Evolutionary conservation across 2,888 invertebrate genomes (phyloP).

Genomic region (Rutpela maculata): DNA sequence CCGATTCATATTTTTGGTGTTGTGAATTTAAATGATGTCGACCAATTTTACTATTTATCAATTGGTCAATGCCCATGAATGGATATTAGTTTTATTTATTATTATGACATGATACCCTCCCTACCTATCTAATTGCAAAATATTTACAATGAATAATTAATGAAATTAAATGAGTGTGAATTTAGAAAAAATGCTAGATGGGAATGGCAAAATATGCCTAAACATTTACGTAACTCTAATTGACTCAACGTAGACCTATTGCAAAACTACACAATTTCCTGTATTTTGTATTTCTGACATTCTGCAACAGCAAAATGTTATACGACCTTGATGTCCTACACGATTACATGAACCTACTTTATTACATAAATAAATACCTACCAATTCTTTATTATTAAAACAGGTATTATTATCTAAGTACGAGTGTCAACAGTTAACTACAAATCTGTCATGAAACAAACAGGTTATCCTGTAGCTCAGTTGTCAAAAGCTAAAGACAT

Average conservation of each 20-base stretch:
- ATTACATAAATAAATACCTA: slow-evolving; percentile 54
- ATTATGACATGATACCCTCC: no score
- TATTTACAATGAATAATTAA: background rate
- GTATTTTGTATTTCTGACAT: slow-evolving; percentile 60
- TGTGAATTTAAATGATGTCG: no score
- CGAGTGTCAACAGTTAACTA: slow-evolving; percentile 39
- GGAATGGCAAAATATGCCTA: slow-evolving; percentile 23
- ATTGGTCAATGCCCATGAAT: no score
- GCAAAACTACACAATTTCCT: slow-evolving; percentile 58
- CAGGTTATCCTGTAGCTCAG: slow-evolving; percentile 20
- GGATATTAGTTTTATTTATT: no score
- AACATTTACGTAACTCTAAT: slow-evolving; percentile 36
- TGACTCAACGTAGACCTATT: slow-evolving; percentile 30
- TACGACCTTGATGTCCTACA: slow-evolving; percentile 60
- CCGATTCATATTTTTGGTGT: no score
- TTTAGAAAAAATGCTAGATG: slow-evolving; percentile 19
- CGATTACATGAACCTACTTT: slow-evolving; percentile 53
- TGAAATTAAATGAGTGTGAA: background rate
- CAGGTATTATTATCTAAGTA: slow-evolving; percentile 29
- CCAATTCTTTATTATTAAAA: slow-evolving; percentile 37
- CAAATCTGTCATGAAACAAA: slow-evolving; percentile 42
- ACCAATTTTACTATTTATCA: no score
- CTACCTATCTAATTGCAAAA: background rate
- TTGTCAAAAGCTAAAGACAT: slow-evolving; percentile 9
- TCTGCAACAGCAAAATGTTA: slow-evolving; percentile 55